phyloP scores from a whole-genome alignment of 2,888 invertebrate species.

The Eumacrocentrus americanus region DNA sequence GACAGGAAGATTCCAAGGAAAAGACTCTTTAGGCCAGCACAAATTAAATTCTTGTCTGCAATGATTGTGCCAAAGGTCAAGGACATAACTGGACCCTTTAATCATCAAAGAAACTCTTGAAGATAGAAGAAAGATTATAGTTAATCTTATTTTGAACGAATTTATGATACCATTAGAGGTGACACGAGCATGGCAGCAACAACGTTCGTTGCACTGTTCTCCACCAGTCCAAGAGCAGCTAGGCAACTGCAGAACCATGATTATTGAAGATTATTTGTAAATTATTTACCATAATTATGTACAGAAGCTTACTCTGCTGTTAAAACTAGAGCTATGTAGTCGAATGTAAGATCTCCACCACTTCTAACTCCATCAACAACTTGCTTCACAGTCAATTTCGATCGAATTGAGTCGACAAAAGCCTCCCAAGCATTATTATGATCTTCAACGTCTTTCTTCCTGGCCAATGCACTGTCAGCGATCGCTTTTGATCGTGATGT shows the following conservation, averaged over 20 bases:
- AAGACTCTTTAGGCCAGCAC: conserved; percentile 74
- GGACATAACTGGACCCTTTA: conserved; percentile 82
- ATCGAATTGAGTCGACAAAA: conserved; percentile 79
- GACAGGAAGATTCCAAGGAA: conserved; percentile 76
- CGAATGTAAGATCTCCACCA: conserved; percentile 82
- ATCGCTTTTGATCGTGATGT: conserved; percentile 25
- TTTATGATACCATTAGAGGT: conserved; percentile 68
- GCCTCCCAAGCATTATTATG: conserved; percentile 68
- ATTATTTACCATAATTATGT: not conserved
- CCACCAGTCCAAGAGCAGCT: conserved; percentile 82
- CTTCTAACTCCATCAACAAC: conserved; percentile 80
- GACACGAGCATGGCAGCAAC: conserved; percentile 80
- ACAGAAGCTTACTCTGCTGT: conserved; percentile 75
- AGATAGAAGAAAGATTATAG: not conserved
- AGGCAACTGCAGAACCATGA: conserved; percentile 67
- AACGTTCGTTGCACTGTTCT: conserved; percentile 83
- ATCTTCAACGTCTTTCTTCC: conserved; percentile 47
- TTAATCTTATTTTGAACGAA: not conserved
- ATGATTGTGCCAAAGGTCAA: conserved; percentile 83
- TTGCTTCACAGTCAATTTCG: conserved; percentile 81
- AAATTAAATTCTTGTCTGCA: conserved; percentile 72
- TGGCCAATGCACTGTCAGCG: not conserved
- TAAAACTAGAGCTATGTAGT: conserved; percentile 78
- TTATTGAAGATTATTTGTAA: not conserved
- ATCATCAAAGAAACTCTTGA: not conserved